phyloP scores from a whole-genome alignment of 2,113 vertebrate species.

The Brienomyrus longianalis region DNA sequence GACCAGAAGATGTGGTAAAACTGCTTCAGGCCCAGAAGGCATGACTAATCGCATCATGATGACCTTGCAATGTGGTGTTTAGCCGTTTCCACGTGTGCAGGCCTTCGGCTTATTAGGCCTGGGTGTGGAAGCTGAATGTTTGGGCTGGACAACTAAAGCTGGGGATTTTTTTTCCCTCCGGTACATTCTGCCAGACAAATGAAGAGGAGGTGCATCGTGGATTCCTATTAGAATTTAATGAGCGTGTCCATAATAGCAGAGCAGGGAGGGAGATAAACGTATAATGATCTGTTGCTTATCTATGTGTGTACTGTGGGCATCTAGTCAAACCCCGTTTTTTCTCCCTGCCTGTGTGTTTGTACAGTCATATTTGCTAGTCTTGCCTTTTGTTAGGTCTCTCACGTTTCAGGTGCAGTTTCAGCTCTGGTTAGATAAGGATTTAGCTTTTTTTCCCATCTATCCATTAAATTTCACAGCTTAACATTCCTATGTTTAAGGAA shows the following conservation, averaged over 20 bases:
- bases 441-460: neutral
- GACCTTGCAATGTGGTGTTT: neutral
- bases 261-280: neutral
- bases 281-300: neutral
- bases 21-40: neutral
- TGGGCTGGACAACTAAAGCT: slow-evolving; percentile 20
- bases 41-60: neutral
- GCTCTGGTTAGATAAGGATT: neutral
- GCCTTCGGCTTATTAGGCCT: neutral
- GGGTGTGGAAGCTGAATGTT: neutral
- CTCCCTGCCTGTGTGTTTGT: neutral
- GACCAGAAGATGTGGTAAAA: neutral
- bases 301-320: neutral
- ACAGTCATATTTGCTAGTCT: neutral
- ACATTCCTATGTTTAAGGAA: neutral
- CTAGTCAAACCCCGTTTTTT: neutral
- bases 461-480: neutral
- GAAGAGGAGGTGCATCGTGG: slow-evolving; percentile 17
- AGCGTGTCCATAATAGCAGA: slow-evolving; percentile 19
- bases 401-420: neutral
- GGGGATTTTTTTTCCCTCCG: slow-evolving; percentile 8
- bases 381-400: neutral
- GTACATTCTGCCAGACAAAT: slow-evolving; percentile 12
- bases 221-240: slow-evolving; percentile 30
- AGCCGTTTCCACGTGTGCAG: neutral